phyloP scores from a whole-genome alignment of 1,140 invertebrate species.

The Papilio aristodemus region DNA sequence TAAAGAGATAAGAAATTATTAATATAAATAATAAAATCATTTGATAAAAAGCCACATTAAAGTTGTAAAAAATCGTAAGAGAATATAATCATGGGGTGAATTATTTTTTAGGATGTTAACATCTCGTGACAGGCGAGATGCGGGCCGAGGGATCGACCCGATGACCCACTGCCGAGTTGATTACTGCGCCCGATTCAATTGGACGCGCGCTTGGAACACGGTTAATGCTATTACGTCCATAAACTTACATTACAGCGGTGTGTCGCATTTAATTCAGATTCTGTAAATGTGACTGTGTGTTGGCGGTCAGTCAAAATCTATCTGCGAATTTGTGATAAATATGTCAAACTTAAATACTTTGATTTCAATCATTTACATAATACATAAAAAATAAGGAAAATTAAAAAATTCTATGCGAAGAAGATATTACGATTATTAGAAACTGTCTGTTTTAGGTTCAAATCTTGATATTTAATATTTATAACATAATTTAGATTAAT shows the following conservation, averaged over 20 bases:
- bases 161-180: slow-evolving; percentile 68
- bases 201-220: slow-evolving; percentile 64
- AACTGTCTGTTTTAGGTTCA: background rate
- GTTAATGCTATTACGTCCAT: slow-evolving; percentile 62
- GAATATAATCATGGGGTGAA: slow-evolving; percentile 6
- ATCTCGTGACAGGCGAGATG: slow-evolving; percentile 50
- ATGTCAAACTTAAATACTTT: too few relatives aligned
- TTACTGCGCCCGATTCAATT: slow-evolving; percentile 66
- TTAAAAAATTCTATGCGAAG: background rate
- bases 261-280: background rate
- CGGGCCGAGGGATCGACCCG: slow-evolving; percentile 59
- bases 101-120: slow-evolving; percentile 50
- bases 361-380: too few relatives aligned
- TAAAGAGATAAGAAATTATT: too few relatives aligned
- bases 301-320: background rate
- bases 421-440: background rate
- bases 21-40: too few relatives aligned
- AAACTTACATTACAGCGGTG: slow-evolving; percentile 17
- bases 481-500: too few relatives aligned
- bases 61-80: too few relatives aligned
- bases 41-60: too few relatives aligned
- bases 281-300: background rate
- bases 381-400: too few relatives aligned
- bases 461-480: background rate
- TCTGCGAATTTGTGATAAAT: too few relatives aligned